Conservation (phyloP, 2,113 vertebrate species). For the Porphyrio hochstetteri region DNA sequence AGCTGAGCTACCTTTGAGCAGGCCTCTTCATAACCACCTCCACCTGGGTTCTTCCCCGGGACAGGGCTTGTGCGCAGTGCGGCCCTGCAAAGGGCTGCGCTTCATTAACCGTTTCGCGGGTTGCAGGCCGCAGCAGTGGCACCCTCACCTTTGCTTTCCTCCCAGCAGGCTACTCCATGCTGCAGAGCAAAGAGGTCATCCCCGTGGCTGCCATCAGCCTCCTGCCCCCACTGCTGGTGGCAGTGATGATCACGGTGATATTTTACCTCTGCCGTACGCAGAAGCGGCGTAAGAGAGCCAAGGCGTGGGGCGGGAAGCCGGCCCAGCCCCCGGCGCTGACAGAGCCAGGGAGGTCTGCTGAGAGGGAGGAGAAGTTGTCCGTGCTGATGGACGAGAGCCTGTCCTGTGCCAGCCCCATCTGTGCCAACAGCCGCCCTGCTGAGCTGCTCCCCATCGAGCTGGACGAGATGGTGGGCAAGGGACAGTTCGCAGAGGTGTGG, state of each 20-base stretch:
- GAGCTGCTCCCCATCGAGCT: conserved; percentile 86
- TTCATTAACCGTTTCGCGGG: not conserved
- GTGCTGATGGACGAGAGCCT: conserved; percentile 55
- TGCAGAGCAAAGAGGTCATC: conserved; percentile 85
- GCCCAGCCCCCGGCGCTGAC: conserved; percentile 62
- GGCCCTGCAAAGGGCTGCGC: not conserved
- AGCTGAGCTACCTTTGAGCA: not conserved
- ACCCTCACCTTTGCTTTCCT: not conserved
- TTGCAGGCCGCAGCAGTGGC: not conserved
- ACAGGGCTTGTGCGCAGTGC: not conserved
- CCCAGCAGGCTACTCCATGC: conserved; percentile 80
- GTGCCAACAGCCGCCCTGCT: conserved; percentile 37
- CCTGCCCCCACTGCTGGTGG: conserved; percentile 82
- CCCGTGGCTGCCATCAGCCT: conserved; percentile 87
- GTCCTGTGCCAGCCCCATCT: not conserved
- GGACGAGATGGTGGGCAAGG: conserved; percentile 86
- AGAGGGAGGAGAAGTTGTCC: conserved; percentile 65
- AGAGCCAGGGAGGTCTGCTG: not conserved
- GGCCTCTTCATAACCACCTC: not conserved
- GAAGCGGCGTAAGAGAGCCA: conserved; percentile 73
- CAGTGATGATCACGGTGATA: conserved; percentile 74
- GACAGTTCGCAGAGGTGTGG: conserved; percentile 89
- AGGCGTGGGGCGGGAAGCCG: conserved; percentile 76
- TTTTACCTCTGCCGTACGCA: conserved; percentile 87
- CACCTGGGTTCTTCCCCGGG: not conserved